Evolutionary conservation across 2,113 vertebrate species (phyloP).

Genomic region (Meleagris gallopavo): DNA sequence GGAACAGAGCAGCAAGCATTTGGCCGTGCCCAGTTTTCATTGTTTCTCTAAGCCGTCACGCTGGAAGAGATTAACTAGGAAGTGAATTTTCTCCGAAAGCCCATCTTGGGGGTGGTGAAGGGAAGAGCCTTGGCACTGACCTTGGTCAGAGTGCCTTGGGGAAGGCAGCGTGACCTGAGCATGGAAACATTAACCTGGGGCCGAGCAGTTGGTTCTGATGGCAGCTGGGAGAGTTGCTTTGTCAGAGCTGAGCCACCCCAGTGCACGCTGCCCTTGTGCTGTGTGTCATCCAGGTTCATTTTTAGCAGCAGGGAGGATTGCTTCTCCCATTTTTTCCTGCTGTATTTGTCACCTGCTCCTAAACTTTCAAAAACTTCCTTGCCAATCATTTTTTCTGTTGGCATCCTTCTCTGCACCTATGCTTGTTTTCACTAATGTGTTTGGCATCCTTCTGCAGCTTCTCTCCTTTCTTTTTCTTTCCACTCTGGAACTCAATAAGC

Average conservation of each 20-base stretch:
- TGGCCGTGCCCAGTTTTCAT: background rate
- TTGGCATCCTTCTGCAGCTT: background rate
- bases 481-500: background rate
- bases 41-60: slow-evolving; percentile 35
- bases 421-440: background rate
- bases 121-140: background rate
- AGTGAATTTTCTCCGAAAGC: slow-evolving; percentile 42
- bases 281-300: background rate
- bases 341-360: background rate
- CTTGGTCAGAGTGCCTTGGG: background rate
- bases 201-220: background rate
- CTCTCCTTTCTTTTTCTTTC: background rate
- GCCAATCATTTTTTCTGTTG: fast-evolving
- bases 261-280: background rate
- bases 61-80: slow-evolving; percentile 52
- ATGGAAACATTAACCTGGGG: background rate
- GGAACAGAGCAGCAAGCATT: slow-evolving; percentile 35
- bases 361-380: background rate
- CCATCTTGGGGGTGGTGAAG: background rate
- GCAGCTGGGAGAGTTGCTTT: background rate
- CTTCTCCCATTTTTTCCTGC: fast-evolving
- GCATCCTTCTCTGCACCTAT: fast-evolving
- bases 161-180: background rate
- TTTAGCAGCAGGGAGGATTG: background rate
- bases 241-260: background rate